phyloP scores from a whole-genome alignment of 2,797 vertebrate species.

The Malacoraja senta region DNA sequence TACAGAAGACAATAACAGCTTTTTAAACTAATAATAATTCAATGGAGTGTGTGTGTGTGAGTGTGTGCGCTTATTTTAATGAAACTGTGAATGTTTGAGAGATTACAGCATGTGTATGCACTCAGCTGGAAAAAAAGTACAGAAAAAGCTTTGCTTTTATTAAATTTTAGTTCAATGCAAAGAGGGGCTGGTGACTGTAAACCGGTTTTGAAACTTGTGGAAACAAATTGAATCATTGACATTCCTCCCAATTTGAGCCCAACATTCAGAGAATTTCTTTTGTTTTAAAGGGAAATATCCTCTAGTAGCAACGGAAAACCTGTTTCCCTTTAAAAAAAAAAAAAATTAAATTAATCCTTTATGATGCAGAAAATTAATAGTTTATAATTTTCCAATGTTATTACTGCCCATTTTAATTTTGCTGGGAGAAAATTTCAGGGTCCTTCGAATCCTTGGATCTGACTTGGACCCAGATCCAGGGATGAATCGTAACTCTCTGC shows the following conservation, averaged over 20 bases:
- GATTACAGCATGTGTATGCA: not conserved
- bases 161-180: constrained; percentile 23
- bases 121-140: not conserved
- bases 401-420: not conserved
- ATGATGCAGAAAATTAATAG: not conserved
- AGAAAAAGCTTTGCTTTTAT: constrained; percentile 8
- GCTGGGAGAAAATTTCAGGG: not conserved
- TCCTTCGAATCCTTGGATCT: not conserved
- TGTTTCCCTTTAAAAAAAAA: not conserved
- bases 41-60: constrained; percentile 28
- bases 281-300: constrained; percentile 32
- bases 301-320: not conserved
- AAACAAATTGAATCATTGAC: constrained; percentile 16
- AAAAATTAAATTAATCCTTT: not conserved
- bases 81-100: constrained; percentile 31
- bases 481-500: not conserved
- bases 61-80: not conserved
- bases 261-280: constrained; percentile 32
- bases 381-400: not conserved
- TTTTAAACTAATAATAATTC: constrained; percentile 40
- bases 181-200: not conserved
- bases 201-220: constrained; percentile 8
- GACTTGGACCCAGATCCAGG: not conserved
- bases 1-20: constrained; percentile 39
- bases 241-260: not conserved